Base-by-base conservation (phyloP, 2,797 vertebrate genomes). In the Setipinna tenuifilis region DNA sequence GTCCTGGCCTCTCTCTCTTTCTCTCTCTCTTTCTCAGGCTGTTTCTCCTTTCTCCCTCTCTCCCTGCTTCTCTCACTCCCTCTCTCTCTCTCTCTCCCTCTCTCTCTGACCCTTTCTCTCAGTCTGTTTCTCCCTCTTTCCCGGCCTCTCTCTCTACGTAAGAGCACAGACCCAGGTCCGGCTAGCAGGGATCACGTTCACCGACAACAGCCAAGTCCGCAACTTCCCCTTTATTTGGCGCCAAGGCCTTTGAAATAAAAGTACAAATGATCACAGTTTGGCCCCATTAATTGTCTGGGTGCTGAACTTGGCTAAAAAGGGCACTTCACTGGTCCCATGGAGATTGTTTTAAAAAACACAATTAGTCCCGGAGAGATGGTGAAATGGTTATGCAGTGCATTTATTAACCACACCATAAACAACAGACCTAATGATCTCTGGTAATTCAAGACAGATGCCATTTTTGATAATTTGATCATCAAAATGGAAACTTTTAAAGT, bases 31-130 rank as follows among this genome's bases (percentile, higher is more conserved):
- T 35, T n/a, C 75, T 17, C 35, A 44, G 35, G 21, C 75, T n/a
- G 9, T n/a, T n/a, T 61, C 21, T 21, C n/a, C 58, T 46, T 46
- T n/a, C 85, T 88, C 75, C 90, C 2, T 90, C 50, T 54, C 50
- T 54, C 50, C 9, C 50, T 54, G 2, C 7, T 1, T 54, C 35
- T 41, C 35, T 41, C 35, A 6, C 78, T 46, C 41, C 46, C 78
- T 81, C 78, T 23, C 71, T 41, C 71, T 78, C 71, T 78, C 71
- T 78, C 71, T 78, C 71, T 78, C 71, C 31, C 71, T 41, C 71
- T 78, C 71, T 78, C 28, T 78, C 71, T 21, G 0, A 9, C 31
- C 44, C 75, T 80, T 16, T 80, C 75, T n/a, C 75, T 17, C 35
- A 44, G 35, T 44, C 75, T n/a, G 9, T 46, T 46, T n/a, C 85